Evolutionary conservation across 2,888 invertebrate species (phyloP).

Genomic region (Mycogona germanica): DNA sequence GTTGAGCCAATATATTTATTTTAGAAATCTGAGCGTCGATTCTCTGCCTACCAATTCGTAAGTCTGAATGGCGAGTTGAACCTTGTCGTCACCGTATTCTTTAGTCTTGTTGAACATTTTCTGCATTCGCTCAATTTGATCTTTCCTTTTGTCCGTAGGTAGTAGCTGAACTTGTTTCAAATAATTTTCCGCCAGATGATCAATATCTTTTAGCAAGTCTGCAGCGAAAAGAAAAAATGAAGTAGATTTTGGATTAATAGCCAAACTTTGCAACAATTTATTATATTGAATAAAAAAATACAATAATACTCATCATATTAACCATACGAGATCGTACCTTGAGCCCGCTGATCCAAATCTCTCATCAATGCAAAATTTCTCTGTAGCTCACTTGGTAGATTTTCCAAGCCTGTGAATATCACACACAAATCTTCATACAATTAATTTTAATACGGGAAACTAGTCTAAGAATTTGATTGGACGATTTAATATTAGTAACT

Average conservation of each 20-base stretch:
- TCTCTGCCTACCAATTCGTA: slow-evolving; percentile 64
- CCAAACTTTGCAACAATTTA: not conserved
- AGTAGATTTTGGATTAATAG: not conserved
- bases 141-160: slow-evolving; percentile 64
- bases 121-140: slow-evolving; percentile 70
- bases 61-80: slow-evolving; percentile 92
- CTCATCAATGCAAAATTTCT: slow-evolving; percentile 93
- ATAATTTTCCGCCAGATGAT: slow-evolving; percentile 70
- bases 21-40: not conserved
- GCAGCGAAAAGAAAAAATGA: slow-evolving; percentile 16
- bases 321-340: slow-evolving; percentile 32
- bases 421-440: slow-evolving; percentile 11
- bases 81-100: slow-evolving; percentile 94
- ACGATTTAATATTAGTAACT: too few relatives aligned
- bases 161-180: slow-evolving; percentile 57
- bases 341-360: slow-evolving; percentile 84
- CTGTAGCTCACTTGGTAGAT: slow-evolving; percentile 85
- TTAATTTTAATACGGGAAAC: slow-evolving; percentile 5
- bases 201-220: slow-evolving; percentile 68
- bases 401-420: slow-evolving; percentile 62
- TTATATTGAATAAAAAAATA: not conserved
- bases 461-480: too few relatives aligned
- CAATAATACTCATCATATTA: not conserved
- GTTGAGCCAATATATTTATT: not conserved
- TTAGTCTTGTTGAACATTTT: slow-evolving; percentile 85